Base-by-base conservation (phyloP, 2,113 vertebrate species). In the Columbina picui region DNA sequence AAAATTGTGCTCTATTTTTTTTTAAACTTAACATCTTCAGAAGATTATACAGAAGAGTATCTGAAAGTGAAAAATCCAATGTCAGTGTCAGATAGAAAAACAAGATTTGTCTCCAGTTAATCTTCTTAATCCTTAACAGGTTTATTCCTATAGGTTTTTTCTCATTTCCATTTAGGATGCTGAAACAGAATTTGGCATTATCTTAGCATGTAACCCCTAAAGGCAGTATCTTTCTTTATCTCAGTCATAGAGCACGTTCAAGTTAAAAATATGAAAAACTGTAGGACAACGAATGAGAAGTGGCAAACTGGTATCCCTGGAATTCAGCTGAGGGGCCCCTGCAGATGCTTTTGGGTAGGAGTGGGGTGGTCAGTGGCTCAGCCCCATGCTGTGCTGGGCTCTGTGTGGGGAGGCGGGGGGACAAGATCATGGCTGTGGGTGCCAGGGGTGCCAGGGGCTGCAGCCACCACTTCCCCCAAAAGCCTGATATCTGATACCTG, bases 71-170 rank as follows among this genome's bases (percentile, higher is more conserved):
- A 90, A 93, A 84, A 68, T 76, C 60, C 76, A 75, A 0, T 55
- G 27, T 77, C 60, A 78, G 56, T 57, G 56, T 57, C 8, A 78
- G 56, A 68, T 5, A 50, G 75, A 94, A 81, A 29, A 73, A 30
- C 16, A 13, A 43, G 23, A 93, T 78, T 88, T 84, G 3, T 65
- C 22, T 92, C 45, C 69, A 78, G 0, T 84, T 69, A 87, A 79
- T 71, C 27, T 52, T n/a, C 27, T 86, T 92, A 78, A 94, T 87
- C 65, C 34, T 70, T 60, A 36, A 34, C 60, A 78, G 30, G 17
- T 88, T 86, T 90, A 75, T 81, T 92, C 25, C 55, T 84, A 18
- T 32, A 78, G 39, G 73, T 82, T 45, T 89, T 85, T 90, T 68
- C 56, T 63, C 27, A 22, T 56, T 95, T 82, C n/a, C 52, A 49